A percentile compares a stretch with the other conserved stretches of the same genome.
phyloP scores from a whole-genome alignment of 2,888 invertebrate species.

The Ochlodes sylvanus region DNA sequence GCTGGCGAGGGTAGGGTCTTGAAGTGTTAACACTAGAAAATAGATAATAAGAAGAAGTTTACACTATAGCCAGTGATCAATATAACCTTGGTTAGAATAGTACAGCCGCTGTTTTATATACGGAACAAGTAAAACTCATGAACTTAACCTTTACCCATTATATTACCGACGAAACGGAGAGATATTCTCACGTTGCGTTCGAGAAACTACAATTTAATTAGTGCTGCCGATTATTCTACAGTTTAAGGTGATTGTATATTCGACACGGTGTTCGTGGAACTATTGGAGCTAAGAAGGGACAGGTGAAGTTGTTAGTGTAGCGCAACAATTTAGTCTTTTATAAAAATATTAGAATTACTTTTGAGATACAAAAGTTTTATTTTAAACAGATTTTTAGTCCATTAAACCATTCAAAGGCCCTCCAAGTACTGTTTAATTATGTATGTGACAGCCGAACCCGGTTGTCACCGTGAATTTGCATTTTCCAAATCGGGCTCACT shows the following conservation, averaged over 20 bases:
- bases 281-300: constrained; percentile 22
- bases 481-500: constrained; percentile 2
- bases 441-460: background rate
- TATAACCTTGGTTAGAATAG: no score
- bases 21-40: no score
- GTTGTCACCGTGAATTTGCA: constrained; percentile 8
- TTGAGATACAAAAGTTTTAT: no score
- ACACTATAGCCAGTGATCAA: no score
- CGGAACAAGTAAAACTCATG: background rate
- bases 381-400: no score
- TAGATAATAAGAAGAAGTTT: no score
- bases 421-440: constrained; percentile 1
- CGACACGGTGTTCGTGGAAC: constrained; percentile 52
- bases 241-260: constrained; percentile 72
- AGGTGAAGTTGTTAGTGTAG: background rate
- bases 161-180: constrained; percentile 34
- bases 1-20: no score
- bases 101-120: no score
- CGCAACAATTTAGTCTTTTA: background rate
- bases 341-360: no score
- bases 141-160: constrained; percentile 3
- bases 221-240: constrained; percentile 74
- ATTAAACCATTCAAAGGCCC: background rate
- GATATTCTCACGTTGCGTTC: constrained; percentile 66
- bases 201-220: constrained; percentile 74